Evolutionary conservation across 2,888 invertebrate species (phyloP), one percentile per base, ranked within the genome.

Genomic region (Argynnis bischoffii): DNA sequence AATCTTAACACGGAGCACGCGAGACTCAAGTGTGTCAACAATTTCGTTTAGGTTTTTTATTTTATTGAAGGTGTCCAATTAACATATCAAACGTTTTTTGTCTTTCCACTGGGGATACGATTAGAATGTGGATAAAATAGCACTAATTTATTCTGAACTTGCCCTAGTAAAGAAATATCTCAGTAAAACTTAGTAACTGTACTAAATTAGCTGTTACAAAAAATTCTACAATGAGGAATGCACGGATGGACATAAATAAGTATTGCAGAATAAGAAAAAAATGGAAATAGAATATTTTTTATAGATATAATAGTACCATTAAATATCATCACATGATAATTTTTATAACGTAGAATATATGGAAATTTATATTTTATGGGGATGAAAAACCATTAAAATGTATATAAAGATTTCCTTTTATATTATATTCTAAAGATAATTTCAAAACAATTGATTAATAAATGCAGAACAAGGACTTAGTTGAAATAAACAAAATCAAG

Each of bases 1-100:
- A 81, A 89, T 89, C 88, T 79, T 79, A 76, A 89, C 90, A 88
- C 81, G 80, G 76, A 78, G 81, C 83, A 83, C 81, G 84, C 80
- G 77, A 74, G 77, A 79, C 77, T 67, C 72, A 75, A 74, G 77
- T 75, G 76, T 74, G 76, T 77, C 74, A 74, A 70, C 76, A 75
- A 74, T 73, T 74, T 72, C 35, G 11, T 41, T 41, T 41, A 71
- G 72, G 61, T 57, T 67, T 55, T 64, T 18, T 54, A 56, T 50
- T 46, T 21, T 53, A 61, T 31, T 15, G 61, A 51, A 61, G 53
- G 61, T 51, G 41, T 18, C 51, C 41, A 64, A 64, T 51, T 48
- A 31, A 55, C 68, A 66, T 72, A 31, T 63, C 50, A 18, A 41
- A 18, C 51, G 50, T 31, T 41, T 51, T 51, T 61, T 61, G 50